These are phyloP conservation scores for Uria aalge DNA, from an alignment of 2,113 vertebrate species.

Conservation along the genomic window DNA sequence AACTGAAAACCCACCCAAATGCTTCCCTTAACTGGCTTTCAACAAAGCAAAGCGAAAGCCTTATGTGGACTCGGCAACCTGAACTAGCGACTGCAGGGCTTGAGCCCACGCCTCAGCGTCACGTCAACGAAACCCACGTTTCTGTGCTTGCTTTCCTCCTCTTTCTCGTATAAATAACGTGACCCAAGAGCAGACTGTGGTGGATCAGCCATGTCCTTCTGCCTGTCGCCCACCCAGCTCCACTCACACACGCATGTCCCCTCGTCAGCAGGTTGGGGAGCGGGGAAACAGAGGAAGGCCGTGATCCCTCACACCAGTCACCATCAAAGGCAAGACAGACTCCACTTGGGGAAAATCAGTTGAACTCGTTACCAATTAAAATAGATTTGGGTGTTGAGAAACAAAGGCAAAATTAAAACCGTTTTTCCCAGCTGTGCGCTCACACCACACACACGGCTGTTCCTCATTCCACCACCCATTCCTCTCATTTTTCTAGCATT, in stretches of 20 bases:
- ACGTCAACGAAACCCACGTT: rapidly evolving
- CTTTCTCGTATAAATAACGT: rapidly evolving
- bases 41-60: not conserved
- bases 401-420: not conserved
- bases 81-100: rapidly evolving
- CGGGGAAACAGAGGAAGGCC: no score
- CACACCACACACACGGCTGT: not conserved
- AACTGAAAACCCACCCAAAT: not conserved
- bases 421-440: no score
- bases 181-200: not conserved
- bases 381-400: not conserved
- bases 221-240: not conserved
- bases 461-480: not conserved
- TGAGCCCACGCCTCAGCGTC: not conserved
- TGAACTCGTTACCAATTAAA: not conserved
- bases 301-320: not conserved
- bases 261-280: no score
- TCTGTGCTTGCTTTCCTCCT: not conserved
- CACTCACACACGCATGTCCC: not conserved
- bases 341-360: not conserved
- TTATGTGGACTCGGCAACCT: not conserved
- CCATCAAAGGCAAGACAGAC: not conserved
- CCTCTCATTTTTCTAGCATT: not conserved
- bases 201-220: rapidly evolving
- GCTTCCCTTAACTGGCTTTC: rapidly evolving